phyloP scores from a whole-genome alignment of 2,888 invertebrate genomes.

The Tridacna crocea region DNA sequence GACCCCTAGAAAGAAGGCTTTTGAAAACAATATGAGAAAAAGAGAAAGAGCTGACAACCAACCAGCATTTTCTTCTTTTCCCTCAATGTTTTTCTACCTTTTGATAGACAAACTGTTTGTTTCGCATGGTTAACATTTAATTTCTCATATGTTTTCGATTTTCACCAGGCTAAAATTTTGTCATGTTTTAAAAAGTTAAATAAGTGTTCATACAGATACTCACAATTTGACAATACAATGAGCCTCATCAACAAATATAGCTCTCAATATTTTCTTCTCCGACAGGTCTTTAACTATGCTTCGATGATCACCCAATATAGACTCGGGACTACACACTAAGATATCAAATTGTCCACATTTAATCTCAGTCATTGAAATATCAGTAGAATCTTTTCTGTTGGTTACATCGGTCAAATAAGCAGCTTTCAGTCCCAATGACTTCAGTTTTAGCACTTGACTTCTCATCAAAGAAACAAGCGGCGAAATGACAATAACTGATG shows the following conservation, averaged over 20 bases:
- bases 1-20: no score
- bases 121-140: no score
- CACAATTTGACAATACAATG: not conserved
- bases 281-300: not conserved
- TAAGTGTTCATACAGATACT: no score
- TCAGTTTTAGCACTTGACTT: not conserved
- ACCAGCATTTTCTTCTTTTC: no score
- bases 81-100: no score
- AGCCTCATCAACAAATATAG: not conserved
- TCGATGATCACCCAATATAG: not conserved
- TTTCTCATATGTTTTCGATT: no score
- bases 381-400: not conserved
- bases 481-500: not conserved
- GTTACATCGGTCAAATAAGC: not conserved
- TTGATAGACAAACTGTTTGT: no score
- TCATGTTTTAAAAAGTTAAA: no score
- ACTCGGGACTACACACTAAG: not conserved
- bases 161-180: no score
- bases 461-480: not conserved
- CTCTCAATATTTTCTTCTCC: not conserved
- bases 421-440: not conserved
- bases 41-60: no score
- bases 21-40: no score
- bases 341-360: not conserved
- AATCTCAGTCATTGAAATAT: not conserved